Evolutionary conservation across 2,113 vertebrate species (phyloP), one percentile per base, ranked within the genome.

Genomic region (Abramis brama): DNA sequence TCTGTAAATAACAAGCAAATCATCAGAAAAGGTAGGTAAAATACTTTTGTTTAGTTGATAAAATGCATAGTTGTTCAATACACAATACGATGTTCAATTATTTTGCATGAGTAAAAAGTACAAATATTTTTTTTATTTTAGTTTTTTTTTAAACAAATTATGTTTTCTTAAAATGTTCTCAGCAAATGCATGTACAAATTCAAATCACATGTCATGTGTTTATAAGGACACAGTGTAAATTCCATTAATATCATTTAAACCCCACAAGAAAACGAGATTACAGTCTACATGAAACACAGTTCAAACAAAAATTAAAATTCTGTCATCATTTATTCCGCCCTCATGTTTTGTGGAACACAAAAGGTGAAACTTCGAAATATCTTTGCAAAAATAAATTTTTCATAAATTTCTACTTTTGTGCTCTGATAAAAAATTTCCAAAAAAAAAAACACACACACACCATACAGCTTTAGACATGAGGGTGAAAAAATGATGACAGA

Each of bases 141-240:
- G 15, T 8, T 11, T 10, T 60, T 60, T n/a, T 71, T 79, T 62
- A 78, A 71, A 68, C 43, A 77, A 77, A 85, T 76, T 9, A 17
- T 9, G 55, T 57, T 23, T 15, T 77, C 47, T 36, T 33, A 11
- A 55, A 77, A 68, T 82, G 15, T 21, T 79, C 2, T 71, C 4
- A 39, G 60, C 6, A 77, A 50, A 68, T 77, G 12, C 33, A 77
- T 60, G 70, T 52, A 85, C 36, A 87, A 60, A 82, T 43, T 59
- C 17, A 70, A 68, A 68, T 68, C 15, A 68, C 19, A 50, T 45
- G 17, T 11, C 10, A 36, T 17, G 33, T 79, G 55, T 8, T 9
- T 62, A 15, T 23, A 77, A 23, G 50, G 27, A 78, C 75, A 23
- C 2, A 33, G 33, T 79, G 19, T 25, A 47, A 74, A 47, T 47